phyloP scores from a whole-genome alignment of 2,797 vertebrate genomes.

The Melopsittacus undulatus region DNA sequence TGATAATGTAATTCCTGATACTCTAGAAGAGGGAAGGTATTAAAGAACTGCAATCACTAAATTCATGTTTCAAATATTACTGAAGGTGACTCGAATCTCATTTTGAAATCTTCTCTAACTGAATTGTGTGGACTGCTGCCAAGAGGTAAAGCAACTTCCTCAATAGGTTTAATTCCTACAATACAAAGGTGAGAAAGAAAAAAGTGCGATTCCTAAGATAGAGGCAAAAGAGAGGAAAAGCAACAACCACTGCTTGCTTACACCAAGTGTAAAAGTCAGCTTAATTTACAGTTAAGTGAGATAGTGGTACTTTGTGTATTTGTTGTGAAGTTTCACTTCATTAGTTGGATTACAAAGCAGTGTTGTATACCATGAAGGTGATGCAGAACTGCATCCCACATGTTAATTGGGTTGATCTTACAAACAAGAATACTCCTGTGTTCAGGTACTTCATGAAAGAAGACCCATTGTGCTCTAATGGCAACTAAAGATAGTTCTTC shows the following conservation, averaged over 20 bases:
- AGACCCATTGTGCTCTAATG: not conserved
- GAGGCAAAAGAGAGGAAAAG: not conserved
- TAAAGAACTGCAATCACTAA: not conserved
- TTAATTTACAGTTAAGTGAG: not conserved
- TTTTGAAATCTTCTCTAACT: not conserved
- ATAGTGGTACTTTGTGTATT: not conserved
- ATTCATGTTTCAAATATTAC: not conserved
- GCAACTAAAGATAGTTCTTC: constrained; percentile 49
- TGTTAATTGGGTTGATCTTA: not conserved
- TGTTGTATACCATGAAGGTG: not conserved
- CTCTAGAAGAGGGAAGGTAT: not conserved
- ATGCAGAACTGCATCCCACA: not conserved
- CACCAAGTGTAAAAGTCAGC: not conserved
- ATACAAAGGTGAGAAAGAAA: not conserved
- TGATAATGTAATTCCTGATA: not conserved
- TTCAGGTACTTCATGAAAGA: not conserved
- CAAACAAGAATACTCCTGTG: not conserved
- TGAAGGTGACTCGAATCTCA: not conserved
- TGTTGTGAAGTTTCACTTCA: not conserved
- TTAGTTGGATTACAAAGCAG: not conserved
- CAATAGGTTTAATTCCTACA: not conserved
- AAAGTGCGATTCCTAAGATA: not conserved
- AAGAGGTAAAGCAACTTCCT: not conserved
- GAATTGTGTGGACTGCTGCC: not conserved
- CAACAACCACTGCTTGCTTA: not conserved